These are phyloP conservation scores for Xiphophorus hellerii DNA, from an alignment of 2,113 vertebrate species.

Conservation along the genomic window DNA sequence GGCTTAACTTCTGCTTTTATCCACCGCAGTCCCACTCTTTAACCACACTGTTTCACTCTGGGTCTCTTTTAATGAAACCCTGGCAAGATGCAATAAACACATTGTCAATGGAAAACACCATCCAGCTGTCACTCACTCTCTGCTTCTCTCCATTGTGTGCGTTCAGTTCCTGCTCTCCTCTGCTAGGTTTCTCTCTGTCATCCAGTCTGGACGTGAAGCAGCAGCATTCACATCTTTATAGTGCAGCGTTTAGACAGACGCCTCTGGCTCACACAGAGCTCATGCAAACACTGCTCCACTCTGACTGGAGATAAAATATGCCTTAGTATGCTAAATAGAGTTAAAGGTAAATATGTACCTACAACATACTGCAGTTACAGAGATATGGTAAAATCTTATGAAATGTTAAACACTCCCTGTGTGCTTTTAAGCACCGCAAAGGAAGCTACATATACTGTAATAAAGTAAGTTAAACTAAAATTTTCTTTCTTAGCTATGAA, in stretches of 20 bases:
- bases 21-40: slow-evolving; percentile 3
- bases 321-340: neutral
- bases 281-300: neutral
- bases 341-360: neutral
- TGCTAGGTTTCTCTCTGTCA: neutral
- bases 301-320: neutral
- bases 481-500: neutral
- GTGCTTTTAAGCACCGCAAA: neutral
- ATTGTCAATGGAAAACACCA: slow-evolving; percentile 20
- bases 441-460: too few relatives aligned
- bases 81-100: slow-evolving; percentile 23
- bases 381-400: neutral
- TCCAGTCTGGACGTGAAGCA: slow-evolving; percentile 14
- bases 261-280: slow-evolving; percentile 1
- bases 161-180: slow-evolving; percentile 4
- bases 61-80: slow-evolving; percentile 38
- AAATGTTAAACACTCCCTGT: neutral
- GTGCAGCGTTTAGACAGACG: slow-evolving; percentile 4
- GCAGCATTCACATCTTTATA: slow-evolving; percentile 7
- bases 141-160: neutral
- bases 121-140: slow-evolving; percentile 4
- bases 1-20: slow-evolving; percentile 13
- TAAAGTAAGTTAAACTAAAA: too few relatives aligned
- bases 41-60: slow-evolving; percentile 1
- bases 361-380: neutral